Conservation (phyloP, 1,140 invertebrate genomes). For the Charaxes varanes region DNA sequence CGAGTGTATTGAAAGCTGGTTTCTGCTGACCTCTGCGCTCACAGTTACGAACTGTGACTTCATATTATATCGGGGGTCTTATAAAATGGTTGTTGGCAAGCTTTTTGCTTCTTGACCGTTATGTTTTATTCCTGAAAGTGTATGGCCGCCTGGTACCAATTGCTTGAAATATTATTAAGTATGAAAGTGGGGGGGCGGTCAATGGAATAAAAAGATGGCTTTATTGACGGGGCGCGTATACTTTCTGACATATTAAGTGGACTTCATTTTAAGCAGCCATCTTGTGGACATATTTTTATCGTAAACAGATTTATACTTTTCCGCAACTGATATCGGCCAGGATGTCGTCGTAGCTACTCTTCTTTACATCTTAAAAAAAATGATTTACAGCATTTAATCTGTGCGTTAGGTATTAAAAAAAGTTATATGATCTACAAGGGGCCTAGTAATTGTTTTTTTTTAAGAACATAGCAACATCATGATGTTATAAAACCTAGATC, state of each 20-base stretch:
- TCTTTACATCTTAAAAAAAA: no score
- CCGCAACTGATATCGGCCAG: no score
- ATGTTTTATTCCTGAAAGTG: constrained; percentile 42
- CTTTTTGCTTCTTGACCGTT: constrained; percentile 45
- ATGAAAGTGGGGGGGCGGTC: constrained; percentile 31
- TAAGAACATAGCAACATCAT: no score
- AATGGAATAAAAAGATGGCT: constrained; percentile 29
- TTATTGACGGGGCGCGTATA: constrained; percentile 3
- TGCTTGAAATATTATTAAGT: constrained; percentile 61
- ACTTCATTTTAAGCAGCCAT: no score
- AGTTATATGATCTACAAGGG: no score
- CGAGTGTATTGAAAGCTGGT: no score
- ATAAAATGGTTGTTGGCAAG: constrained; percentile 29
- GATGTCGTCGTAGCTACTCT: no score
- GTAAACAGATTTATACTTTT: no score
- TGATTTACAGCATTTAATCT: no score
- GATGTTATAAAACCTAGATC: constrained; percentile 7
- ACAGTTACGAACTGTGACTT: constrained; percentile 2
- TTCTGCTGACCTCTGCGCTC: constrained; percentile 26
- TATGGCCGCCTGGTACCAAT: constrained; percentile 59
- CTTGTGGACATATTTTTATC: no score
- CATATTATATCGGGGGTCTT: constrained; percentile 20
- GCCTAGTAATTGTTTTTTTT: no score
- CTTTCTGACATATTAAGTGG: constrained; percentile 12
- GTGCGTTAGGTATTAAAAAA: no score